phyloP scores from a whole-genome alignment of 2,113 vertebrate genomes.

The Murina feae region DNA sequence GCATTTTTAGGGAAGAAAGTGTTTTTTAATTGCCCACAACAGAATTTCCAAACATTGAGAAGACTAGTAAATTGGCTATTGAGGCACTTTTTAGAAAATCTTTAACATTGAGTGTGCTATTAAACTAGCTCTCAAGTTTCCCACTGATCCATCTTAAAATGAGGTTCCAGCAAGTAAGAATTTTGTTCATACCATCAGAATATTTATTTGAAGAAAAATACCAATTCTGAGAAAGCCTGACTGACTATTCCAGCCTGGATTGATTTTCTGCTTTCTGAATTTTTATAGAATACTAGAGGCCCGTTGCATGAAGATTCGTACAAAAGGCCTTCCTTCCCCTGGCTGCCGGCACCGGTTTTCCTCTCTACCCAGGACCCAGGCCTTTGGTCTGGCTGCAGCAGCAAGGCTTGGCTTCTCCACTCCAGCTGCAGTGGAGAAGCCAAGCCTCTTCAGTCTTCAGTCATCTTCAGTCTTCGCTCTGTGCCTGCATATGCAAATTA shows the following conservation, averaged over 20 bases:
- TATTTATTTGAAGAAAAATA: slow-evolving; percentile 11
- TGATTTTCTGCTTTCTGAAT: not conserved
- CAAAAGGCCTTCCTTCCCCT: too few species aligned
- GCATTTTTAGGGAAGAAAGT: not conserved
- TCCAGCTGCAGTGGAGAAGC: too few species aligned
- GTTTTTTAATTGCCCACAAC: not conserved
- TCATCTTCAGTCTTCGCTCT: too few species aligned
- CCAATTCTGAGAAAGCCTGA: not conserved
- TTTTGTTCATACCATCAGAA: not conserved
- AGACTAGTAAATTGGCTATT: not conserved
- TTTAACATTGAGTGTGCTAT: not conserved
- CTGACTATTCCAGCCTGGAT: not conserved
- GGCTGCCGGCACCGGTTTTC: too few species aligned
- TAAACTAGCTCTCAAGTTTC: slow-evolving; percentile 11
- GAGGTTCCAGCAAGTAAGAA: not conserved
- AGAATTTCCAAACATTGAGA: not conserved
- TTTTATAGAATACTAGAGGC: not conserved
- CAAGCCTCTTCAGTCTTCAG: too few species aligned
- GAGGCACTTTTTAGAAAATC: not conserved
- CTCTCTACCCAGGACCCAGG: too few species aligned
- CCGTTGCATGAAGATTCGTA: too few species aligned
- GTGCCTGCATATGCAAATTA: too few species aligned
- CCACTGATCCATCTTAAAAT: slow-evolving; percentile 6
- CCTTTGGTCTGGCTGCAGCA: too few species aligned
- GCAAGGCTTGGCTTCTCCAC: too few species aligned